A percentile compares a stretch with the other conserved stretches of the same genome.
These are phyloP conservation scores for Hyposmocoma kahamanoa DNA, from an alignment of 1,140 invertebrate genomes.

Conservation along the genomic window DNA sequence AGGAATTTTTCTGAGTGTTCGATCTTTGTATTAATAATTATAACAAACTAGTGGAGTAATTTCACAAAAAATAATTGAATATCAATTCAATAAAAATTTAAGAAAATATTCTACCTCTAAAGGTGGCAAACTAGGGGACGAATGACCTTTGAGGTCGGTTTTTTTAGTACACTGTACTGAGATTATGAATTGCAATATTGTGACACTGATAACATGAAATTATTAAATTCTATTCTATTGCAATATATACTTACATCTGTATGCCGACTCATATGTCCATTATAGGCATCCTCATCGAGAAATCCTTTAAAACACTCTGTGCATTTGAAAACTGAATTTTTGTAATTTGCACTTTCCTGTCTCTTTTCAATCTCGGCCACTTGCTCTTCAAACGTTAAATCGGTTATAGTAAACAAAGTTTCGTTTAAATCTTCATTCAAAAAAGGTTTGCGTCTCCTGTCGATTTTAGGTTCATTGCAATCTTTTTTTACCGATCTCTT, in stretches of 20 bases:
- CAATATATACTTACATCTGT: constrained; percentile 41
- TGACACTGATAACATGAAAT: too few species aligned
- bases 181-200: too few species aligned
- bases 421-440: constrained; percentile 56
- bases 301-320: constrained; percentile 55
- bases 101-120: too few species aligned
- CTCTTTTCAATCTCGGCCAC: constrained; percentile 49
- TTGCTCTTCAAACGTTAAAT: constrained; percentile 50
- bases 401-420: constrained; percentile 48
- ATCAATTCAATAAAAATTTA: too few species aligned
- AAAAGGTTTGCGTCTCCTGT: constrained; percentile 49
- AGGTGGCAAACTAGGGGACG: too few species aligned
- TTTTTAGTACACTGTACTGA: too few species aligned
- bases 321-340: constrained; percentile 50
- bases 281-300: constrained; percentile 54
- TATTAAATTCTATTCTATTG: too few species aligned
- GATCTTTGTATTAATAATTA: too few species aligned
- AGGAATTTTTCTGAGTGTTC: too few species aligned
- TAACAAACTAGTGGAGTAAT: too few species aligned
- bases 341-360: constrained; percentile 47
- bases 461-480: constrained; percentile 40
- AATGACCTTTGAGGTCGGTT: too few species aligned
- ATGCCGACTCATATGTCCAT: constrained; percentile 47
- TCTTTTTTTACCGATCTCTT: constrained; percentile 8
- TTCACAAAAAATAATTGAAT: too few species aligned